These are phyloP conservation scores for Mallotus villosus DNA, from an alignment of 2,797 vertebrate genomes.

Conservation along the genomic window DNA sequence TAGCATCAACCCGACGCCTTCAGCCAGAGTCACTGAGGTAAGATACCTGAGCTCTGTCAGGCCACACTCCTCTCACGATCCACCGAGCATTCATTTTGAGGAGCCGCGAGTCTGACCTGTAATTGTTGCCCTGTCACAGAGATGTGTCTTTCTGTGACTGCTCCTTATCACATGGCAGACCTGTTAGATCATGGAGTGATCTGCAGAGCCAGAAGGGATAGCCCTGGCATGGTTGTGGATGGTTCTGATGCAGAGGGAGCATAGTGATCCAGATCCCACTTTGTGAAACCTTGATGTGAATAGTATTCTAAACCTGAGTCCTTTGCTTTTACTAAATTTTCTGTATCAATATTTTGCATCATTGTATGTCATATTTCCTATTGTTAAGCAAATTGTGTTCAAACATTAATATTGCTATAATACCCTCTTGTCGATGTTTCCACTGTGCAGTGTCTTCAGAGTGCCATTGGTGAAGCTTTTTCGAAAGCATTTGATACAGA, in stretches of 20 bases:
- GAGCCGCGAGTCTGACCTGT: constrained; percentile 57
- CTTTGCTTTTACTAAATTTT: no score
- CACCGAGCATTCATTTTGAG: constrained; percentile 63
- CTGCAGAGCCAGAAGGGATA: constrained; percentile 36
- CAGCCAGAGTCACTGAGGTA: constrained; percentile 46
- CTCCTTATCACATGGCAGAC: constrained; percentile 58
- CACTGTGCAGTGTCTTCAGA: not conserved
- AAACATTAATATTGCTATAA: not conserved
- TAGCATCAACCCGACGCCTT: constrained; percentile 48
- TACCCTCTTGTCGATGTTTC: not conserved
- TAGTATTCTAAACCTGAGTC: no score
- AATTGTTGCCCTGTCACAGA: constrained; percentile 65
- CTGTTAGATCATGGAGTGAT: constrained; percentile 57
- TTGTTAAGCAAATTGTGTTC: not conserved
- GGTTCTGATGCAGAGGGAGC: not conserved
- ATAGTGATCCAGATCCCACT: not conserved
- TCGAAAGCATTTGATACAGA: not conserved
- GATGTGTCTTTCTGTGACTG: constrained; percentile 54
- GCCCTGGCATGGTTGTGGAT: not conserved
- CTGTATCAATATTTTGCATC: no score
- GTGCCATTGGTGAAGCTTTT: not conserved
- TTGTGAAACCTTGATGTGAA: not conserved
- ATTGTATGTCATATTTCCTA: not conserved
- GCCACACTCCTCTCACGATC: constrained; percentile 46
- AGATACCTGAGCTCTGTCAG: constrained; percentile 62